Base-by-base conservation (phyloP, 1,140 invertebrate species). In the Drosophila ohnishii region DNA sequence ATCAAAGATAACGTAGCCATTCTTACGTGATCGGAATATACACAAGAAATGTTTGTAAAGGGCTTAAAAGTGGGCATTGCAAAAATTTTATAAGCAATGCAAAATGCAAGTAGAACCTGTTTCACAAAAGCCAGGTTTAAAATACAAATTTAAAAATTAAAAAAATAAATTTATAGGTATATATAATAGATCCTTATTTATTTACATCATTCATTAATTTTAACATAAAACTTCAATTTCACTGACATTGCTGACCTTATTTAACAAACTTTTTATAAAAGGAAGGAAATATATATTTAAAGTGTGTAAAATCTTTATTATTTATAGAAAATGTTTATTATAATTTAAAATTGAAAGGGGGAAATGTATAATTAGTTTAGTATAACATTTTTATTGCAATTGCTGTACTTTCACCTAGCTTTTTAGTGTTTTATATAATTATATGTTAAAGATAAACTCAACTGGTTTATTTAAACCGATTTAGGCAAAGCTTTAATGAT, bases 1-100 rank as follows among this genome's bases (percentile, higher is more conserved):
- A 39, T 35, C 8, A 1, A 22, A 69, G 65, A 69, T 69, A 69
- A 42, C 11, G 10, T 8, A 30, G 37, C 10, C 61, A 66, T 66
- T 53, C 34, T 28, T 34, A 69, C 61, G 48, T 63, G 60, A 30
- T 39, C 10, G 14, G 47, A 16, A 62, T 62, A 56, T 39, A 25
- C 13, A n/a, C 39, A 39, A n/a, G n/a, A 3, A 69, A 65, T 69
- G 22, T 51, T 64, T 35, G 25, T 5, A 16, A 35, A 37, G 35
- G 25, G 55, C 16, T 40, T 32, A 40, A 5, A 34, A 39, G 13
- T 2, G 16, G 4, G 1, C 14, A 60, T 47, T 47, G 62, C 39
- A 44, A 64, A 61, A 40, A 57, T 34, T 40, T 40, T 35, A n/a
- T 13, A 47, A 14, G 59, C 14, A 59, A 59, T 63, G 34, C 59